phyloP scores from a whole-genome alignment of 2,113 vertebrate genomes.

The Corythaixoides concolor region DNA sequence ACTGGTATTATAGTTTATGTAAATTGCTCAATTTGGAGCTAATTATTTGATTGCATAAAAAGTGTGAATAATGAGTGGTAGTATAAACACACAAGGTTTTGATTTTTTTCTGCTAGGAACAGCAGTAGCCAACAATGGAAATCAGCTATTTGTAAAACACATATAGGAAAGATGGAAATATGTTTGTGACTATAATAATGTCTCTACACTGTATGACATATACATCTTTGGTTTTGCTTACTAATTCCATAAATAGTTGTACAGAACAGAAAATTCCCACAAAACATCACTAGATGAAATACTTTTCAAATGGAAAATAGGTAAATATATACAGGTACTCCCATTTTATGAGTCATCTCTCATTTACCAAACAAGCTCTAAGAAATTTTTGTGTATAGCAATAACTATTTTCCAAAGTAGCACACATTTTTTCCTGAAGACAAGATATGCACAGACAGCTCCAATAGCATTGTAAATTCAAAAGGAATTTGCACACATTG shows the following conservation, averaged over 20 bases:
- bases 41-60: conserved; percentile 34
- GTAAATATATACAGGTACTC: neutral
- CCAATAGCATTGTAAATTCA: neutral
- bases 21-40: conserved; percentile 42
- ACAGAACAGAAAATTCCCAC: neutral
- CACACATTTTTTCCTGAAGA: neutral
- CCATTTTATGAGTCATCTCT: neutral
- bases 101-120: neutral
- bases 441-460: neutral
- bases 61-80: neutral
- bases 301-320: neutral
- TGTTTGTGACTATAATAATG: neutral
- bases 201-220: neutral
- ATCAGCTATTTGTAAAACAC: neutral
- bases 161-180: neutral
- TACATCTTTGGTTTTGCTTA: neutral
- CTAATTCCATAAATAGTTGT: neutral
- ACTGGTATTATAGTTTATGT: neutral
- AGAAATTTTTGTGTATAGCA: neutral
- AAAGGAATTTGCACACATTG: neutral
- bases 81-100: neutral
- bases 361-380: neutral
- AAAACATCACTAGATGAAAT: neutral
- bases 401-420: neutral
- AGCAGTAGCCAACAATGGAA: neutral